Conservation (phyloP, 2,888 invertebrate genomes). For the Cataglyphis cursor region DNA sequence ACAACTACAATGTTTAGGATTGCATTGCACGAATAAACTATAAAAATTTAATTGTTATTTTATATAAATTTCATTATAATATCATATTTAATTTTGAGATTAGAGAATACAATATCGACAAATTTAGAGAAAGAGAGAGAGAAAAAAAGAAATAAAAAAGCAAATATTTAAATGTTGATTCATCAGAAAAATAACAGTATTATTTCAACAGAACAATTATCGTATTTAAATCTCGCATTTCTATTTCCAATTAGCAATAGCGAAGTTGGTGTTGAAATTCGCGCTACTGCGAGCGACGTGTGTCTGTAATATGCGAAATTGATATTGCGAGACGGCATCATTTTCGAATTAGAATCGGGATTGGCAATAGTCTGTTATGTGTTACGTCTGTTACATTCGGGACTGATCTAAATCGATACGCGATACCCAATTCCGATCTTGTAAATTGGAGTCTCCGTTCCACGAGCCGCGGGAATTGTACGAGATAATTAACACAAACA, state of each 20-base stretch:
- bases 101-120: conserved; percentile 8
- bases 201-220: conserved; percentile 12
- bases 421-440: conserved; percentile 38
- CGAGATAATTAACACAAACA: conserved; percentile 40
- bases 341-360: conserved; percentile 40
- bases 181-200: background rate
- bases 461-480: conserved; percentile 2
- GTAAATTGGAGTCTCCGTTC: conserved; percentile 35
- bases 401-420: conserved; percentile 36
- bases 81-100: background rate
- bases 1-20: background rate
- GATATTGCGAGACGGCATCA: conserved; percentile 33
- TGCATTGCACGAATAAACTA: background rate
- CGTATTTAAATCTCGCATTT: conserved; percentile 15
- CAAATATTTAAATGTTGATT: background rate
- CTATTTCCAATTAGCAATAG: conserved; percentile 24
- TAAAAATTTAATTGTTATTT: conserved; percentile 17
- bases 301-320: conserved; percentile 45
- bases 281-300: conserved; percentile 10
- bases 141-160: background rate
- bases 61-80: conserved; percentile 4
- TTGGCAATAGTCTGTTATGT: conserved; percentile 38
- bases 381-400: conserved; percentile 26
- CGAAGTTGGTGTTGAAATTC: conserved; percentile 19
- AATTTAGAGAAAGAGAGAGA: background rate